Evolutionary conservation across 2,113 vertebrate genomes (phyloP).

Genomic region (Cinclus cinclus): DNA sequence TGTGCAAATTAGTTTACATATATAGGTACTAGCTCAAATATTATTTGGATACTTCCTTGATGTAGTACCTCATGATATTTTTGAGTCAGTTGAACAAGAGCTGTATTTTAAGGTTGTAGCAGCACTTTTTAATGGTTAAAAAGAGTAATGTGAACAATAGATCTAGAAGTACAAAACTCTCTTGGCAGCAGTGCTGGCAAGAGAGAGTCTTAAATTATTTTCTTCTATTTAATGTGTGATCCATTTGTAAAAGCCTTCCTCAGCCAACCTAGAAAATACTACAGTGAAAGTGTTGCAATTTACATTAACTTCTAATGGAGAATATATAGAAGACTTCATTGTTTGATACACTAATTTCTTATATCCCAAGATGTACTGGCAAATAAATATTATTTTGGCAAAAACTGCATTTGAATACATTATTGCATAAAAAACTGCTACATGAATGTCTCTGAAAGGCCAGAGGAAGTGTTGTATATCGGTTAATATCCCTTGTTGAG

Average conservation of each 20-base stretch:
- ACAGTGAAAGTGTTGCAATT: not conserved
- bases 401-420: slow-evolving; percentile 14
- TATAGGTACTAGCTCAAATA: not conserved
- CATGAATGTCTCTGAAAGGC: not conserved
- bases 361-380: not conserved
- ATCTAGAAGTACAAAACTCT: slow-evolving; percentile 18
- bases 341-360: slow-evolving; percentile 27
- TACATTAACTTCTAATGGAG: not conserved
- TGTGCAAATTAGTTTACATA: slow-evolving; percentile 1
- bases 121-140: not conserved
- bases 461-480: slow-evolving; percentile 11
- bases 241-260: not conserved
- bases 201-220: slow-evolving; percentile 19
- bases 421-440: slow-evolving; percentile 27
- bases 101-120: not conserved
- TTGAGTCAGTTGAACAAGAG: not conserved
- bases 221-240: not conserved
- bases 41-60: not conserved
- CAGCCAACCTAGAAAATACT: not conserved
- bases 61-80: not conserved
- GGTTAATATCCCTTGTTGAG: slow-evolving; percentile 5
- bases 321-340: not conserved
- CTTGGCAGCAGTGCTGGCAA: slow-evolving; percentile 17
- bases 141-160: not conserved
- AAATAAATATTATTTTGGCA: slow-evolving; percentile 47